Evolutionary conservation across 2,888 invertebrate genomes (phyloP).

Genomic region (Choreutis nemorana): DNA sequence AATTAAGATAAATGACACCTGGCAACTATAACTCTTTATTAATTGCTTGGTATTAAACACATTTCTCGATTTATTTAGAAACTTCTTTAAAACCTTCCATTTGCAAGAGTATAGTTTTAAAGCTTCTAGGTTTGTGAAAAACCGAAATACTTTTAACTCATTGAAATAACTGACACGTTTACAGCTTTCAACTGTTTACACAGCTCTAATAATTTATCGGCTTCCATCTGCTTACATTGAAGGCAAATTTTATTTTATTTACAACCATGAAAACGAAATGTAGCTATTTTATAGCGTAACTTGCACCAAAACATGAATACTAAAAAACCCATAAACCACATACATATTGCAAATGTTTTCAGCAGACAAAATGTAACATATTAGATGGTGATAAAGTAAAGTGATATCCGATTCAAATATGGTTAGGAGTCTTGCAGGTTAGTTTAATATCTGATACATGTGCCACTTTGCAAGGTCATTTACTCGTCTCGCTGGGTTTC

Average conservation of each 20-base stretch:
- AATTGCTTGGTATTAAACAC: too few species aligned
- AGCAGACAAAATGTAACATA: too few species aligned
- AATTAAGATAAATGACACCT: too few species aligned
- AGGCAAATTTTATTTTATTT: constrained; percentile 29
- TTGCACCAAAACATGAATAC: constrained; percentile 3
- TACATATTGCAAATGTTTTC: too few species aligned
- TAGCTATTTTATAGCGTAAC: constrained; percentile 25
- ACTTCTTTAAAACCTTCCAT: too few species aligned
- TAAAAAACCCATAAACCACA: not conserved
- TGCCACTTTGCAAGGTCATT: constrained; percentile 5
- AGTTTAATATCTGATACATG: not conserved
- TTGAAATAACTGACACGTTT: constrained; percentile 20
- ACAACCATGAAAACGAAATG: constrained; percentile 21
- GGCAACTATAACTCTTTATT: too few species aligned
- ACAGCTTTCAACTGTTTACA: constrained; percentile 25
- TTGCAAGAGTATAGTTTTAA: too few species aligned
- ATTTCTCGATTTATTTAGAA: too few species aligned
- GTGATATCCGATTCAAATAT: not conserved
- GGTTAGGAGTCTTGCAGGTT: too few species aligned
- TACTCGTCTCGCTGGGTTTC: constrained; percentile 27
- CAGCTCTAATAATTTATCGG: constrained; percentile 30
- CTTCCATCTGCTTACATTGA: constrained; percentile 35
- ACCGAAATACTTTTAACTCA: too few species aligned
- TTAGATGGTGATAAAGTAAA: not conserved
- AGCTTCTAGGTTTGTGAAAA: too few species aligned